These are phyloP conservation scores for Rhabdophis nuchalis DNA, from an alignment of 2,797 vertebrate species.

Conservation along the genomic window DNA sequence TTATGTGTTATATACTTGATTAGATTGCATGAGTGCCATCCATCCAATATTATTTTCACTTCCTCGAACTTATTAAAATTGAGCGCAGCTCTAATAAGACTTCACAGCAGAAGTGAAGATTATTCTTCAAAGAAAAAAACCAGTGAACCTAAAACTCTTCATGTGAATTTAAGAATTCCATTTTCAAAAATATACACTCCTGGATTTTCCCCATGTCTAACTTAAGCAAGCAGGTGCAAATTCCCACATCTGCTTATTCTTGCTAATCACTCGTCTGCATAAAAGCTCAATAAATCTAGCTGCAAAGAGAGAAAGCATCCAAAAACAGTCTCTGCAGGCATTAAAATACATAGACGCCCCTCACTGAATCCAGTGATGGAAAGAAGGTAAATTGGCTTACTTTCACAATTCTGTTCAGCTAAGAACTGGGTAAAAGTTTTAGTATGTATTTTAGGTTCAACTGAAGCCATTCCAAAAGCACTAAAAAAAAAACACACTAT, in stretches of 20 bases:
- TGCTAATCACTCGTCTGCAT: not conserved
- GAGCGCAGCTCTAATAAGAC: not conserved
- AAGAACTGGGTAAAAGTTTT: not conserved
- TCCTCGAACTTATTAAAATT: not conserved
- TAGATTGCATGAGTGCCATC: not conserved
- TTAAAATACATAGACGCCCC: not conserved
- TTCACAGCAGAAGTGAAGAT: not conserved
- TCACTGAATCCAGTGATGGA: not conserved
- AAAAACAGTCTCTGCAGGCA: not conserved
- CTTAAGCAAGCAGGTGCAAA: not conserved
- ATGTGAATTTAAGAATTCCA: not conserved
- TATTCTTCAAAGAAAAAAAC: not conserved
- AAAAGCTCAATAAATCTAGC: not conserved
- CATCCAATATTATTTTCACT: not conserved
- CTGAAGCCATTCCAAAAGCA: not conserved
- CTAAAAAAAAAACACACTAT: constrained; percentile 11
- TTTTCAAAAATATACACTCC: not conserved
- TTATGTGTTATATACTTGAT: not conserved
- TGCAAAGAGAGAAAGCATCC: not conserved
- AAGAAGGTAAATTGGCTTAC: not conserved
- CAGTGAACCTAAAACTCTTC: not conserved
- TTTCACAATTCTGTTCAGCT: constrained; percentile 12
- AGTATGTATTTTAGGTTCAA: not conserved
- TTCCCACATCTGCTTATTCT: not conserved
- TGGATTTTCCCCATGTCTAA: not conserved